phyloP scores from a whole-genome alignment of 2,797 vertebrate genomes.

The Fistularia commersonii region DNA sequence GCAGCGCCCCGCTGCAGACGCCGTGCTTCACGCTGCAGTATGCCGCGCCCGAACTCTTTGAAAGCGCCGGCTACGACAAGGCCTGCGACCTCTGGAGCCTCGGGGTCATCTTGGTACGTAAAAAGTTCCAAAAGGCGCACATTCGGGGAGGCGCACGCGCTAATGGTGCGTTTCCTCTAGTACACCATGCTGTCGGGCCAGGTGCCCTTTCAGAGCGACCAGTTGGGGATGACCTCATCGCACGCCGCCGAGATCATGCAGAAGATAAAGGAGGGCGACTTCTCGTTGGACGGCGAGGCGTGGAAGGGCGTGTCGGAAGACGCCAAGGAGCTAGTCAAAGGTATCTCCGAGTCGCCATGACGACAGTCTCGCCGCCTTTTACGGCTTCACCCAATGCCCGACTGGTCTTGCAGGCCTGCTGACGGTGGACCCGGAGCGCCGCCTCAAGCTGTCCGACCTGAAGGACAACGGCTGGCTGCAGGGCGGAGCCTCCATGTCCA shows the following conservation, averaged over 20 bases:
- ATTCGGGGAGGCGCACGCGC: background rate
- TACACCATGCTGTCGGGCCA: constrained; percentile 95
- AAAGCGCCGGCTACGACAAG: constrained; percentile 87
- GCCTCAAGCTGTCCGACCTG: constrained; percentile 85
- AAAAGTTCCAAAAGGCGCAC: constrained; percentile 3
- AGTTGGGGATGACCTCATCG: constrained; percentile 81
- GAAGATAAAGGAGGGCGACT: constrained; percentile 91
- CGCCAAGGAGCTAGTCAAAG: constrained; percentile 91
- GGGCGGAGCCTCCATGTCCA: constrained; percentile 84
- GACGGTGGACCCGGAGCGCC: constrained; percentile 84
- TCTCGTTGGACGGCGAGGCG: constrained; percentile 86
- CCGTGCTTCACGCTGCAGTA: constrained; percentile 94
- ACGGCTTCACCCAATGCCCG: too few species aligned
- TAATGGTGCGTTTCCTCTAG: constrained; percentile 55
- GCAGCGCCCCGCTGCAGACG: constrained; percentile 85
- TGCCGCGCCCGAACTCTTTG: constrained; percentile 87
- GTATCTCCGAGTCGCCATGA: constrained; percentile 48
- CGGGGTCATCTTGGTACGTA: constrained; percentile 87
- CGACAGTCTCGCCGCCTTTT: background rate
- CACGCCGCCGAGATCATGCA: constrained; percentile 90
- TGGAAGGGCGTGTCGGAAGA: constrained; percentile 90
- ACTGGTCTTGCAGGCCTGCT: constrained; percentile 75
- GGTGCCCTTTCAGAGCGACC: constrained; percentile 87
- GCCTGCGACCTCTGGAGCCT: constrained; percentile 94
- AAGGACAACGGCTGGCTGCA: constrained; percentile 88